These are phyloP conservation scores for Lynx canadensis DNA, from an alignment of 2,113 vertebrate species.

Conservation along the genomic window DNA sequence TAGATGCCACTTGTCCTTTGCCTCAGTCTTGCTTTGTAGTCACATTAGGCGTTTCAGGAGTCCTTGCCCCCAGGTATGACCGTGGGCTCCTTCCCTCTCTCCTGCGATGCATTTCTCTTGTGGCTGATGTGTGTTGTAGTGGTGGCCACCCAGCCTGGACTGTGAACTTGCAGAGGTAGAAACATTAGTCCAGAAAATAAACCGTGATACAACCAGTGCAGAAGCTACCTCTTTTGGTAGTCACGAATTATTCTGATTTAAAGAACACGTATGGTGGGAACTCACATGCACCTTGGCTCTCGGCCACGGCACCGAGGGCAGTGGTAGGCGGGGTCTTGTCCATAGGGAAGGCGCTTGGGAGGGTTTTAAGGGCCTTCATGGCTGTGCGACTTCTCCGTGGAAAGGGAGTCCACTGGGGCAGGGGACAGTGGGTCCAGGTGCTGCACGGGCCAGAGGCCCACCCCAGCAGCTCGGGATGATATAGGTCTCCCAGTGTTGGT, in stretches of 20 bases:
- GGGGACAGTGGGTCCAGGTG: not conserved
- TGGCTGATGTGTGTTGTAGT: rapidly evolving
- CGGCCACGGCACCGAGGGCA: not conserved
- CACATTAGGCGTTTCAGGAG: not conserved
- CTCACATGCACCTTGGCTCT: rapidly evolving
- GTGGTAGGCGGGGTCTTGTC: not conserved
- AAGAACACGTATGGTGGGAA: rapidly evolving
- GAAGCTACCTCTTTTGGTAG: too few relatives aligned
- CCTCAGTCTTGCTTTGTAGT: too few relatives aligned
- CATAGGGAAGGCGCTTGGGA: not conserved
- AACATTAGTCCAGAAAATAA: too few relatives aligned
- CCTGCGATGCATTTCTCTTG: not conserved
- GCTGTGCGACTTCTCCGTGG: not conserved
- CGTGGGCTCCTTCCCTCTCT: not conserved
- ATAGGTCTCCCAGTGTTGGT: too few relatives aligned
- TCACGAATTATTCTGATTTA: too few relatives aligned
- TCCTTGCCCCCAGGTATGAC: not conserved
- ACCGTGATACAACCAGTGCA: too few relatives aligned
- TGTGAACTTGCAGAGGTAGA: not conserved
- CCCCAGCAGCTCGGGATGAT: not conserved
- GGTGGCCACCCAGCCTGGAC: not conserved
- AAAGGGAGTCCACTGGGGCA: not conserved
- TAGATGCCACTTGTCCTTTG: not conserved
- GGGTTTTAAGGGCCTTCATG: not conserved
- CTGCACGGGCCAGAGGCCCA: rapidly evolving